A percentile compares a stretch with the other conserved stretches of the same genome.
Evolutionary conservation across 2,888 invertebrate genomes (phyloP).

Genomic region (Trichopria drosophilae): DNA sequence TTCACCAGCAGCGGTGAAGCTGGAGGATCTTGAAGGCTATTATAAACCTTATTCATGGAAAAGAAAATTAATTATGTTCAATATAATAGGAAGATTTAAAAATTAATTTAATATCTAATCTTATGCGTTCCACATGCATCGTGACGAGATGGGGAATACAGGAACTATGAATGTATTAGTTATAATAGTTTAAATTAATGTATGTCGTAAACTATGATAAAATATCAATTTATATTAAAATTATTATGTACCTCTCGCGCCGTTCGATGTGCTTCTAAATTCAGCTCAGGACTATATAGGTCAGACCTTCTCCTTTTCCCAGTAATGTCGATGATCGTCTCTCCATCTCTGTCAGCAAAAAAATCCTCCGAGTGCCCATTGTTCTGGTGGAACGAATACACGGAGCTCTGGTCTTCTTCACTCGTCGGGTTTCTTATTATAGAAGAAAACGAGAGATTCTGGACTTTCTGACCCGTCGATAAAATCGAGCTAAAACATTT

Average conservation of each 20-base stretch:
- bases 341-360: conserved; percentile 40
- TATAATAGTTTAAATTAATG: too few species aligned
- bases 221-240: too few species aligned
- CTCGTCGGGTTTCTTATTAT: conserved; percentile 30
- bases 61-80: too few species aligned
- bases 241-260: conserved; percentile 53
- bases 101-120: too few species aligned
- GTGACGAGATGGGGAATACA: too few species aligned
- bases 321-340: conserved; percentile 31
- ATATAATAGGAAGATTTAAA: too few species aligned
- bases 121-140: too few species aligned
- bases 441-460: conserved; percentile 45
- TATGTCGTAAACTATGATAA: too few species aligned
- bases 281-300: conserved; percentile 55
- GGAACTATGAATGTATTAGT: not conserved
- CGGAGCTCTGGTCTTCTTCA: conserved; percentile 33
- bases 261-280: conserved; percentile 54
- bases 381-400: conserved; percentile 24
- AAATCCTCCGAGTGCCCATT: conserved; percentile 35
- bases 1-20: conserved; percentile 51
- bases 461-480: conserved; percentile 50
- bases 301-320: conserved; percentile 45
- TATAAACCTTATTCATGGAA: conserved; percentile 53
- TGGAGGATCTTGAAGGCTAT: conserved; percentile 56
- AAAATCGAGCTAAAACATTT: conserved; percentile 45